These are phyloP conservation scores for Sphenopsis melanotis DNA, from an alignment of 2,797 vertebrate species.

Conservation along the genomic window DNA sequence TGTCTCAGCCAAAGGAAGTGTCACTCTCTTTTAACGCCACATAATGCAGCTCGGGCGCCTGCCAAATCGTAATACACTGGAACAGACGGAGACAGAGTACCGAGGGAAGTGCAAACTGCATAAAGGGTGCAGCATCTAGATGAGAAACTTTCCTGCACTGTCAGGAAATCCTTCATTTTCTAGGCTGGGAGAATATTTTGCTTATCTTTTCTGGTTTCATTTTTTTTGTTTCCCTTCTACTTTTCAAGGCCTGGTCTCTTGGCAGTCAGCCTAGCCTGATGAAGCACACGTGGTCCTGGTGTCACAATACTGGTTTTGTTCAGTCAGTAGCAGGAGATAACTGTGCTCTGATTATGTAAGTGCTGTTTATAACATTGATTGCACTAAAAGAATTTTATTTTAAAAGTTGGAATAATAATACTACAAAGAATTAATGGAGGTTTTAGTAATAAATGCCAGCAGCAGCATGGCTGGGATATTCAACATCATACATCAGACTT, in stretches of 20 bases:
- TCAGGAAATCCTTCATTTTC: neutral
- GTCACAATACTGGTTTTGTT: neutral
- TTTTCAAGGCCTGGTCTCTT: neutral
- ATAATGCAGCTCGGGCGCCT: neutral
- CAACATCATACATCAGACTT: neutral
- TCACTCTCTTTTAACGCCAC: slow-evolving; percentile 24
- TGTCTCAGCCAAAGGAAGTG: slow-evolving; percentile 17
- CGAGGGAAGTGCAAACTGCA: neutral
- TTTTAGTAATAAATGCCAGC: neutral
- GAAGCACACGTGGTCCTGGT: neutral
- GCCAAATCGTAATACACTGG: slow-evolving; percentile 28
- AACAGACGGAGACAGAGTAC: slow-evolving; percentile 10
- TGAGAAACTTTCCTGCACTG: neutral
- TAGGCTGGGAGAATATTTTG: neutral
- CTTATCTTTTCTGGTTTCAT: neutral
- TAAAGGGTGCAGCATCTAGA: neutral
- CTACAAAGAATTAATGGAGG: neutral
- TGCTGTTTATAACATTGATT: neutral
- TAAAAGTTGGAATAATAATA: neutral
- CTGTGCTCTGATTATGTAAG: neutral
- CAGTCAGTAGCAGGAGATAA: slow-evolving; percentile 14
- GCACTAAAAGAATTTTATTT: neutral
- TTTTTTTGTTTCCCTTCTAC: accelerated
- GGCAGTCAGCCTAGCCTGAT: slow-evolving; percentile 24
- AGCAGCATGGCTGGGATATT: neutral